Percentiles rank a stretch among this genome's conserved stretches.
These are phyloP conservation scores for Hemiprocne comata DNA, from an alignment of 2,113 vertebrate genomes.

Conservation along the genomic window DNA sequence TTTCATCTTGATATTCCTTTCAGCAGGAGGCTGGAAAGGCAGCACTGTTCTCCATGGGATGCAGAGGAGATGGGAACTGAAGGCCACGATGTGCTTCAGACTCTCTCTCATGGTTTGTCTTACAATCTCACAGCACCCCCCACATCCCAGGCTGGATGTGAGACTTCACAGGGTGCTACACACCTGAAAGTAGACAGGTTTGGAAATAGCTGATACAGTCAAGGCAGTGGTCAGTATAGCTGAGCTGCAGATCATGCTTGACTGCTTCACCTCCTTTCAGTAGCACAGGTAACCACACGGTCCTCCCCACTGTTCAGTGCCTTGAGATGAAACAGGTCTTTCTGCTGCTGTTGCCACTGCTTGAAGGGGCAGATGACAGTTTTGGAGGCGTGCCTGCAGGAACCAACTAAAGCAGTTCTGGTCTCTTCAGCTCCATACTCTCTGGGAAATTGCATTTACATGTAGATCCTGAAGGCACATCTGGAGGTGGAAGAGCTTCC, in stretches of 20 bases:
- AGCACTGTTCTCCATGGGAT: neutral
- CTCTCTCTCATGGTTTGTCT: neutral
- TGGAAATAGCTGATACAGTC: neutral
- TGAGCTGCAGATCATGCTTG: neutral
- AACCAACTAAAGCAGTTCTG: neutral
- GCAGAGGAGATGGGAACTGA: neutral
- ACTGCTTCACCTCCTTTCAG: neutral
- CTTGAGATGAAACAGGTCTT: neutral
- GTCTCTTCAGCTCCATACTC: neutral
- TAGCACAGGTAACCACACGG: neutral
- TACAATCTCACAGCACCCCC: neutral
- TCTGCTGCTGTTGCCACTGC: neutral
- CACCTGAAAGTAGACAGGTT: neutral
- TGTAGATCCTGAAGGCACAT: neutral
- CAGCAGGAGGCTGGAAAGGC: neutral
- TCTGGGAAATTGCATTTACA: neutral
- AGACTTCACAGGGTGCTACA: neutral
- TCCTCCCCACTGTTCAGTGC: neutral
- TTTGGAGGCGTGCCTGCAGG: neutral
- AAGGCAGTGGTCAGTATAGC: neutral
- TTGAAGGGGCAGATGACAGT: neutral
- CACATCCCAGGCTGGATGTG: neutral
- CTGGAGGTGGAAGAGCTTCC: neutral
- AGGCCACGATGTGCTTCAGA: neutral
- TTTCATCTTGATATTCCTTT: slow-evolving; percentile 18